Base-by-base conservation (phyloP, 2,888 invertebrate species). In the Antitype chi region DNA sequence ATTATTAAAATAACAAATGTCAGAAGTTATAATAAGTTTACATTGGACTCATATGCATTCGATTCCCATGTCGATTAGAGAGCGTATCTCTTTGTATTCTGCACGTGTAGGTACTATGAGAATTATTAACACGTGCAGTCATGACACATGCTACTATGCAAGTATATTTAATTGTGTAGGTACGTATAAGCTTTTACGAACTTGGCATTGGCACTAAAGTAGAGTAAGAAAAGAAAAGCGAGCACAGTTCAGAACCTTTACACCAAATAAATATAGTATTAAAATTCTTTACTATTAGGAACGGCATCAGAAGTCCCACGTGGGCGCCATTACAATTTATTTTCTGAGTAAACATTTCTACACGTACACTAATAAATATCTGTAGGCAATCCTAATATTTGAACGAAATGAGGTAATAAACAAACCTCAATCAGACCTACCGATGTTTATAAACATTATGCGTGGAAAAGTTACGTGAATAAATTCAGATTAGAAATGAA, bases 11-110 rank as follows among this genome's bases (percentile, higher is more conserved):
- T 74, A 70, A 70, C 38, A 73, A 71, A 78, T 72, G 52, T 72
- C 74, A 77, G 76, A 70, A 59, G 60, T 77, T 85, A 73, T 74
- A 74, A 84, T 72, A 73, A 85, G 59, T 81, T 85, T 85, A 68
- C 62, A 71, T 71, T 84, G 52, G 57, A 76, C 32, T 72, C 71
- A 71, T 80, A 74, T 62, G 23, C 63, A 83, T 85, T 85, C 73
- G 70, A 85, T 78, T 81, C 78, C 74, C 72, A 78, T 63, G 71
- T 38, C 57, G 76, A 74, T 79, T 78, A 72, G 72, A 25, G 68
- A 38, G 28, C 17, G 66, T 43, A 70, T 85, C 75, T 63, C 52
- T 55, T 62, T 76, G 68, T 68, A 43, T n/a, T 49, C 5, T 55
- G 1, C 63, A 63, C 67, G 47, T 67, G 17, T 53, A 55, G 55